Conservation (phyloP, 2,888 invertebrate species). For the Pegoplata infirma region DNA sequence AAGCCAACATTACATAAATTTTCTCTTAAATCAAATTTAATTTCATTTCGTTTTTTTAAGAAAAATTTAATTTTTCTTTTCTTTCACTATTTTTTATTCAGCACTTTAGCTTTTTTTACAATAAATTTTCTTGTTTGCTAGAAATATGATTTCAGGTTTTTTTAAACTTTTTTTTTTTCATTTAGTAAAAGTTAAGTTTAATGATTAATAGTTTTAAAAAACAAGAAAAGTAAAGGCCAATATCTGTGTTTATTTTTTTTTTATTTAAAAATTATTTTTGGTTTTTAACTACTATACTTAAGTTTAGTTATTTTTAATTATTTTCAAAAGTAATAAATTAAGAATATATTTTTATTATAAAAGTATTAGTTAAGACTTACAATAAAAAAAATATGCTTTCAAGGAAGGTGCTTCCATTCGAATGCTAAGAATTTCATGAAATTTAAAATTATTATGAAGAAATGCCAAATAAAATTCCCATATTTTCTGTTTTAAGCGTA, state of each 20-base stretch:
- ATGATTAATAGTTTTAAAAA: constrained; percentile 36
- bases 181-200: constrained; percentile 35
- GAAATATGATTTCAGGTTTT: too few relatives aligned
- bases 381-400: background rate
- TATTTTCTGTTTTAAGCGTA: too few relatives aligned
- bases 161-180: background rate
- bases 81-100: constrained; percentile 11
- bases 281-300: constrained; percentile 15
- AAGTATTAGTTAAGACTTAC: constrained; percentile 34
- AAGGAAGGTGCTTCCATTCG: too few relatives aligned
- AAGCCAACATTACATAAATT: background rate
- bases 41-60: background rate
- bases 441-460: constrained; percentile 11
- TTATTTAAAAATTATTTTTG: background rate
- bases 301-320: constrained; percentile 16
- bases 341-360: constrained; percentile 5
- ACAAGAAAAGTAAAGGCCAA: constrained; percentile 62
- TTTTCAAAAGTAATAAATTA: constrained; percentile 27
- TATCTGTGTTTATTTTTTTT: constrained; percentile 56
- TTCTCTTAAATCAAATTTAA: background rate
- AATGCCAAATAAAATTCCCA: too few relatives aligned
- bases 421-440: too few relatives aligned
- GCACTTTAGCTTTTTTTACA: constrained; percentile 25
- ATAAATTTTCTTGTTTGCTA: too few relatives aligned
- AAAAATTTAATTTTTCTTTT: constrained; percentile 36